phyloP scores from a whole-genome alignment of 2,888 invertebrate genomes.

The Mesoligia furuncula region DNA sequence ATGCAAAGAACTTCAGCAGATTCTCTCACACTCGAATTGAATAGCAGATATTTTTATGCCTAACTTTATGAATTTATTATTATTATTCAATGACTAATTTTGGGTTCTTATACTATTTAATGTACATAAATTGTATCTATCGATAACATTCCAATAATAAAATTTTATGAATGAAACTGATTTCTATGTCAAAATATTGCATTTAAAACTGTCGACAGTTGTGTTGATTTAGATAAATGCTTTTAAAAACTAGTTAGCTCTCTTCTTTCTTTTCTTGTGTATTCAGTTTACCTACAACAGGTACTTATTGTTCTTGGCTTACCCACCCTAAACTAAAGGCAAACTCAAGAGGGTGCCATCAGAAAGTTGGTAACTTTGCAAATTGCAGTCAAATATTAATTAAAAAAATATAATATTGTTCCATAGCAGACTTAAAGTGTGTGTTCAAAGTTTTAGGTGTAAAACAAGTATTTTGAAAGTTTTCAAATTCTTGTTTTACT shows the following conservation, averaged over 20 bases:
- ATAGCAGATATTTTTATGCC: neutral
- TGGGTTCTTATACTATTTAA: neutral
- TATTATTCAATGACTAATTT: neutral
- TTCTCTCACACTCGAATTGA: constrained; percentile 8
- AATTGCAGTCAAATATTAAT: neutral
- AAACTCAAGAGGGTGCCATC: neutral
- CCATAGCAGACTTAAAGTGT: neutral
- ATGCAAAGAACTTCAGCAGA: too few relatives aligned
- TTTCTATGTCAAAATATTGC: neutral
- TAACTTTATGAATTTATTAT: neutral
- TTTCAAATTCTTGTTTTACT: neutral
- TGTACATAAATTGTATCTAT: neutral
- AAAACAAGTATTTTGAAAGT: neutral
- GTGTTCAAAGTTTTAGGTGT: neutral
- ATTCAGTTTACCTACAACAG: neutral
- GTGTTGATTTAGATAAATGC: neutral
- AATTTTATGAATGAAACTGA: neutral
- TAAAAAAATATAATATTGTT: neutral
- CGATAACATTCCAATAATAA: neutral
- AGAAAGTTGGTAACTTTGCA: neutral
- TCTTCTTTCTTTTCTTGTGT: neutral
- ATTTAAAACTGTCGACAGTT: neutral
- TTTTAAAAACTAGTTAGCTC: too few relatives aligned
- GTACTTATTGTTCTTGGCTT: neutral
- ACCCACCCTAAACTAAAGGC: too few relatives aligned